phyloP scores from a whole-genome alignment of 1,140 invertebrate genomes.

The Danaus plexippus region DNA sequence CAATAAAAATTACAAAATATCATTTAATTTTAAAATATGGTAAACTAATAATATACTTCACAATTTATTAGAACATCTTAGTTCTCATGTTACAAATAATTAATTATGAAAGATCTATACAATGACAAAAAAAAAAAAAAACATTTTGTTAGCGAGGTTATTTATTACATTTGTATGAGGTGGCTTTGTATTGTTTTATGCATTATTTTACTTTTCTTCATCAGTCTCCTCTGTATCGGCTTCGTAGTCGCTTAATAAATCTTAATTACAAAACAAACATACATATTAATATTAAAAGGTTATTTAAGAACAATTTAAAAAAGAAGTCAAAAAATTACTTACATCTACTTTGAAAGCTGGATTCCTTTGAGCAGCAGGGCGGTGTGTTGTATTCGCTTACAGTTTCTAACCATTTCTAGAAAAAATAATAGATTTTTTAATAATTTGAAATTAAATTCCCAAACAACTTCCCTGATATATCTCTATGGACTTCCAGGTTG shows the following conservation, averaged over 20 bases:
- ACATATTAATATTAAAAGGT: not conserved
- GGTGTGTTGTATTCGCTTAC: constrained; percentile 42
- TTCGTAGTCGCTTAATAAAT: constrained; percentile 10
- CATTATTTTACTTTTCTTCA: not conserved
- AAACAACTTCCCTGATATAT: no score
- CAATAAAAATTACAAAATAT: no score
- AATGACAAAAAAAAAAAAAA: no score
- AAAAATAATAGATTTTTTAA: constrained; percentile 9
- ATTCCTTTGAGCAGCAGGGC: constrained; percentile 17
- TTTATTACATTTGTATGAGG: no score
- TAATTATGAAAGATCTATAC: no score
- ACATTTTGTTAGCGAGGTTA: no score
- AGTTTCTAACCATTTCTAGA: constrained; percentile 49
- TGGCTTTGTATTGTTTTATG: no score
- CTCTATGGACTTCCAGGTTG: not conserved
- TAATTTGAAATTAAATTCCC: not conserved
- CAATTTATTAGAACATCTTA: no score
- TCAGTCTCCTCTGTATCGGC: constrained; percentile 10
- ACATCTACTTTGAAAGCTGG: constrained; percentile 10
- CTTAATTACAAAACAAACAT: constrained; percentile 2
- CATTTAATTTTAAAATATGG: no score
- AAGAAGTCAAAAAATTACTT: not conserved
- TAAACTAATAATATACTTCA: no score
- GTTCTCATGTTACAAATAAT: no score
- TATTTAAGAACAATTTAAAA: not conserved